A percentile compares a stretch with the other conserved stretches of the same genome.
These are phyloP conservation scores for Crambe crambe DNA, from an alignment of 37 sponge, comb jelly and placozoan genomes.

Conservation along the genomic window DNA sequence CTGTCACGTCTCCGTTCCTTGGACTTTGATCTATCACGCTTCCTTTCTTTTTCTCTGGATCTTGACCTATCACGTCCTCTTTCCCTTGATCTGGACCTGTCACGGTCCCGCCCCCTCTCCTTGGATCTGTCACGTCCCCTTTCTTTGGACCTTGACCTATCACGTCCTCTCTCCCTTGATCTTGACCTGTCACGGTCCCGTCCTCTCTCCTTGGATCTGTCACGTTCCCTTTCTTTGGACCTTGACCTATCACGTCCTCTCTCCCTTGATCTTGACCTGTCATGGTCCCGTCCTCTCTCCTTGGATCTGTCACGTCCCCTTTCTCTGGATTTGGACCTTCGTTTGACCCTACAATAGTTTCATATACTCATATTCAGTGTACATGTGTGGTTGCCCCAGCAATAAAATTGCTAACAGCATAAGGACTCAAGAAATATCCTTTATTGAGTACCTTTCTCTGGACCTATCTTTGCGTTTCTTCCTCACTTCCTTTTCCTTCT, in stretches of 20 bases:
- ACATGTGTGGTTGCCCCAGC: neutral
- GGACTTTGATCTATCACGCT: slow-evolving; percentile 11
- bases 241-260: slow-evolving; percentile 4
- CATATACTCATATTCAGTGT: neutral
- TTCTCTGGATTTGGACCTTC: neutral
- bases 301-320: neutral
- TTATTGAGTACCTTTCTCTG: slow-evolving; percentile 6
- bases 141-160: slow-evolving; percentile 9
- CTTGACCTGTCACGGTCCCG: neutral
- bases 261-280: slow-evolving; percentile 15
- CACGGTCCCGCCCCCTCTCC: slow-evolving; percentile 10
- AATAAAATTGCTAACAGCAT: neutral
- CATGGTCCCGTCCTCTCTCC: neutral
- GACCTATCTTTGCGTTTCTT: slow-evolving; percentile 12
- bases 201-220: slow-evolving; percentile 18
- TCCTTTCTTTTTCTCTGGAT: slow-evolving; percentile 14
- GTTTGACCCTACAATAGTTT: neutral
- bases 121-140: slow-evolving; percentile 7
- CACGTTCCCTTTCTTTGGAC: slow-evolving; percentile 4
- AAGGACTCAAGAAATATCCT: neutral
- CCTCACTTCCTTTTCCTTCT: slow-evolving; percentile 1
- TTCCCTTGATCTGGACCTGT: slow-evolving; percentile 9
- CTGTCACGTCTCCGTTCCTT: neutral
- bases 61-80: slow-evolving; percentile 4
- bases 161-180: slow-evolving; percentile 17